Evolutionary conservation across 2,888 invertebrate genomes (phyloP), one percentile per base, ranked within the genome.

Genomic region (Caenorhabditis sp.): DNA sequence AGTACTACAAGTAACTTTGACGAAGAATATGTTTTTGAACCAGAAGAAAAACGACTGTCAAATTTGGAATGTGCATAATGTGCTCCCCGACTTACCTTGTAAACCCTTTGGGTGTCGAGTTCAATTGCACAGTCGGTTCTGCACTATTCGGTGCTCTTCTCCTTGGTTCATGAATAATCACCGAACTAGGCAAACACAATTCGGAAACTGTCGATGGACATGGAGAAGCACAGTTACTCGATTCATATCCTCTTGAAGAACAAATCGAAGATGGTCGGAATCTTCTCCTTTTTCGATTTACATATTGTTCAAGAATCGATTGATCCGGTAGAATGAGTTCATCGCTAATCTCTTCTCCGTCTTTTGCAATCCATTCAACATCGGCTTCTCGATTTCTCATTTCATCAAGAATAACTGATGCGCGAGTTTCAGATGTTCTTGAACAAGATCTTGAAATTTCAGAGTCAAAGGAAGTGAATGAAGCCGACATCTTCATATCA

Each of bases 221-320:
- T 23, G 82, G 82, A 8, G 82, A 82, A n/a, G 77, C 77, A 59
- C 78, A 78, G 43, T 54, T 70, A 58, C 64, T 66, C 12, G 70
- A 66, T 26, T 64, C 76, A 54, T 71, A 60, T 25, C 57, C 62
- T 12, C 62, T 20, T 25, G 62, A 27, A 1, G 73, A 73, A n/a
- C 68, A 68, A 59, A 73, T 73, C 14, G 73, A 73, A 26, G 65
- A 62, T 14, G 73, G 73, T 17, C 75, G 26, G 7, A 65, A 27
- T 5, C 62, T 1, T 20, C 36, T 60, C 10, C 62, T 53, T 10
- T 64, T 56, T 80, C 82, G 67, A 21, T 77, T 72, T 3, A 86
- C 84, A 79, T 86, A 86, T 53, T 84, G 85, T 73, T 86, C 87
- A 26, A 86, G 76, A 25, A 85, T 72, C 17, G 84, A 84, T 64